Percentiles rank a stretch among this genome's conserved stretches.
Conservation (phyloP, 2,797 vertebrate genomes). For the Poeciliopsis turneri region DNA sequence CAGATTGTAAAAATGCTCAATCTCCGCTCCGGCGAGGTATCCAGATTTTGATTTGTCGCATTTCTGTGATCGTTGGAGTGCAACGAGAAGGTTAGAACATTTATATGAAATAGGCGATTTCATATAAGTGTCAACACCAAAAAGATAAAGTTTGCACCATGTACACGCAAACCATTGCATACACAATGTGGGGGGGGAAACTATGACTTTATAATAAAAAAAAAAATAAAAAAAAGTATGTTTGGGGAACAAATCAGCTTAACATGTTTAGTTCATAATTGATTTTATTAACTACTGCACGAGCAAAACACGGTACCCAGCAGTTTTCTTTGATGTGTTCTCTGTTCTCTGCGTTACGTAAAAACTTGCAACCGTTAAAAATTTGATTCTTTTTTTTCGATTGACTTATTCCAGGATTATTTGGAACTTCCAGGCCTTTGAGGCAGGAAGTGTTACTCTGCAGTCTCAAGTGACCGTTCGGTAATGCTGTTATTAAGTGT, state of each 20-base stretch:
- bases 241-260: not conserved
- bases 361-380: not conserved
- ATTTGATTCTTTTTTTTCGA: not conserved
- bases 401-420: not conserved
- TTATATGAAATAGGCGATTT: too few species aligned
- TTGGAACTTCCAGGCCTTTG: not conserved
- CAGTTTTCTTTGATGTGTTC: not conserved
- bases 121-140: not conserved
- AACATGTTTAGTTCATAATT: not conserved
- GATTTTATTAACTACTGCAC: not conserved
- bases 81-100: not conserved
- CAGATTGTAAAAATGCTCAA: slow-evolving; percentile 89
- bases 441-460: not conserved
- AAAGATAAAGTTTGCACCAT: not conserved
- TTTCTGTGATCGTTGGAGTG: slow-evolving; percentile 74
- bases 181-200: not conserved
- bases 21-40: slow-evolving; percentile 88
- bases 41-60: slow-evolving; percentile 91
- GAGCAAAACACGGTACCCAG: not conserved
- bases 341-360: not conserved
- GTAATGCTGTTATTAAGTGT: not conserved
- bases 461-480: not conserved
- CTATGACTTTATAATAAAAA: not conserved
- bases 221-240: not conserved
- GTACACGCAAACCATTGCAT: not conserved